Base-by-base conservation (phyloP, 2,113 vertebrate species). In the Varanus komodoensis region DNA sequence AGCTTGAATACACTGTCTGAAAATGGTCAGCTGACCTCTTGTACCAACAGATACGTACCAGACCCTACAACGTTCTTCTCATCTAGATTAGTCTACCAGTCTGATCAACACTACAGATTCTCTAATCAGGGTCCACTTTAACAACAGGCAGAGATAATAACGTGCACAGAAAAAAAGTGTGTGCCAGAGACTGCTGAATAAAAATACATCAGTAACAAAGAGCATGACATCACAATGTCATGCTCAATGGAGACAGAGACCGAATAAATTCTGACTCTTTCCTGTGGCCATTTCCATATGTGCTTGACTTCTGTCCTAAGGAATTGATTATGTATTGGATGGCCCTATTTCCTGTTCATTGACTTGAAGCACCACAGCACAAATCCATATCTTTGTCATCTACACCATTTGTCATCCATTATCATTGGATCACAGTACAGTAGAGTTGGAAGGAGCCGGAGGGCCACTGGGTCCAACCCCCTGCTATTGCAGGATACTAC, bases 321-420 rank as follows among this genome's bases (percentile, higher is more conserved):
- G 8, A 38, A 32, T n/a, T 11, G 15, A 61, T 38, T 25, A 77
- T 29, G 4, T 14, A 6, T 5, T 88, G 64, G 77, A 77, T 68
- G 38, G 34, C 23, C 12, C 48, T 83, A 82, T 93, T 82, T 82
- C n/a, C 77, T 90, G 54, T 23, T 83, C 75, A 83, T 68, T 91
- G 57, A 88, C 21, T 77, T 77, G 15, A 38, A 21, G 34, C 34
- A 38, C 21, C 32, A 77, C 44, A 77, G 15, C 23, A 69, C 67
- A 27, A 67, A 61, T 88, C 87, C 48, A 91, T 44, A n/a, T 38
- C 4, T 79, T 54, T 23, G 25, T 90, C 93, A 85, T 75, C 52
- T 64, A 90, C 90, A 92, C 4, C 80, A 82, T 44, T 44, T 44
- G 38, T 44, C 38, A 44, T 44, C 38, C 38, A 44, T 44, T 44